A percentile compares a stretch with the other conserved stretches of the same genome.
phyloP scores from a whole-genome alignment of 92 coral and sea anemone genomes.

The Porites rus region DNA sequence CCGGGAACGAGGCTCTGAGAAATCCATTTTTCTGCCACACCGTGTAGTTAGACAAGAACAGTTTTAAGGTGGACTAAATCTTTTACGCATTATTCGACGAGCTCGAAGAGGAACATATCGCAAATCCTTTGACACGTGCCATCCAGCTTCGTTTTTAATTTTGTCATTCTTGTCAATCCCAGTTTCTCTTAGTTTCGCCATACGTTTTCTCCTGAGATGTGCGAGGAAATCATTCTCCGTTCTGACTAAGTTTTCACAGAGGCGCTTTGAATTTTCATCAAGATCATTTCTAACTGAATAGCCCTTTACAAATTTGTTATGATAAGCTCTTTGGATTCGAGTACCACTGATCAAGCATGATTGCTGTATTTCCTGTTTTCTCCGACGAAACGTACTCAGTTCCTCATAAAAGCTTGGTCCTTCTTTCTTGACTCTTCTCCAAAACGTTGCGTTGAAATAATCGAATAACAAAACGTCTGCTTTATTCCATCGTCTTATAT shows the following conservation, averaged over 20 bases:
- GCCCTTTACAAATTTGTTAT: constrained; percentile 77
- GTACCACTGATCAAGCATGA: neutral
- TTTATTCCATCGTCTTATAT: neutral
- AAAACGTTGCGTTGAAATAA: neutral
- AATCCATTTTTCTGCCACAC: no score
- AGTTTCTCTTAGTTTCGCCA: neutral
- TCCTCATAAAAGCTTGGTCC: constrained; percentile 73
- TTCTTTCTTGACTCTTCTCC: constrained; percentile 11
- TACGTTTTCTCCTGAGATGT: constrained; percentile 30
- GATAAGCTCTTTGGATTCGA: constrained; percentile 72
- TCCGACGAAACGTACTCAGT: constrained; percentile 49
- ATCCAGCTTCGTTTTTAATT: neutral
- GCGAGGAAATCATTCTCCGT: constrained; percentile 70
- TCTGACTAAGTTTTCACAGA: constrained; percentile 73
- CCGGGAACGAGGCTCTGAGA: no score
- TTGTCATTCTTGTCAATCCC: neutral
- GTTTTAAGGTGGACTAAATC: no score
- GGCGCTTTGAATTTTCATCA: constrained; percentile 28
- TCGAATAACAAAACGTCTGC: neutral
- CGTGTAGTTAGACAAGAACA: no score
- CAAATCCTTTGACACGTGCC: constrained; percentile 7
- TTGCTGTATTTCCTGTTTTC: neutral
- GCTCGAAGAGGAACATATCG: constrained; percentile 2
- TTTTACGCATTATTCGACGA: no score
- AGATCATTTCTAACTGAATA: constrained; percentile 53